Base-by-base conservation (phyloP, 2,113 vertebrate genomes). In the Eurystomus gularis region DNA sequence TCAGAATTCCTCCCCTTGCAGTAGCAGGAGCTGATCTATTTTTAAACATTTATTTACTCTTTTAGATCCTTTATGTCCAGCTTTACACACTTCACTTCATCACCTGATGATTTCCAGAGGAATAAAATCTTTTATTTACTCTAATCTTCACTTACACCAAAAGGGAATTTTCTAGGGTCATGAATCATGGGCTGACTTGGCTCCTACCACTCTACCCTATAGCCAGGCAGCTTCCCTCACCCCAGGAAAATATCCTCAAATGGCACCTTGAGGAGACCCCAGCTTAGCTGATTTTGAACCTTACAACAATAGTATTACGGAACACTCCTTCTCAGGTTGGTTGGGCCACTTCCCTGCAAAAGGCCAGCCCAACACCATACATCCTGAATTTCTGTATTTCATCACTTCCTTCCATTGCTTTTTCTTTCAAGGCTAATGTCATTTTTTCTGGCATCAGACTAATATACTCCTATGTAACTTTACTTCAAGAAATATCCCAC, bases 51-150 rank as follows among this genome's bases (percentile, higher is more conserved):
- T 73, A 60, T 93, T 94, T 96, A 89, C 70, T 84, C 35, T 82
- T 82, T 49, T 42, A 82, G 65, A 60, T 68, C 8, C 4, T 76
- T 6, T 26, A 44, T 65, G 69, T 86, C 83, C 86, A 89, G 42
- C 35, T 91, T 86, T 91, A 82, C 31, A 84, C 33, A 73, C 42
- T 84, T 90, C 65, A 72, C 42, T 87, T 96, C 58, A 92, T 86
- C 57, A 91, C 61, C 69, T 79, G 52, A 87, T 91, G 48, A 79
- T 57, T 94, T 94, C 61, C 73, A 94, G 65, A 82, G 51, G 12
- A 95, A 86, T 86, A 88, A 92, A 92, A 58, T n/a, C 20, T 81
- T 88, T 83, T 46, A 78, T 71, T 94, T 94, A 86, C 70, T 85
- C 44, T 70, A 35, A 79, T 65, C 57, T 79, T 60, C 31, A 48